Evolutionary conservation across 2,888 invertebrate species (phyloP), one percentile per base, ranked within the genome.

Genomic region (Sminthurinus aureus): DNA sequence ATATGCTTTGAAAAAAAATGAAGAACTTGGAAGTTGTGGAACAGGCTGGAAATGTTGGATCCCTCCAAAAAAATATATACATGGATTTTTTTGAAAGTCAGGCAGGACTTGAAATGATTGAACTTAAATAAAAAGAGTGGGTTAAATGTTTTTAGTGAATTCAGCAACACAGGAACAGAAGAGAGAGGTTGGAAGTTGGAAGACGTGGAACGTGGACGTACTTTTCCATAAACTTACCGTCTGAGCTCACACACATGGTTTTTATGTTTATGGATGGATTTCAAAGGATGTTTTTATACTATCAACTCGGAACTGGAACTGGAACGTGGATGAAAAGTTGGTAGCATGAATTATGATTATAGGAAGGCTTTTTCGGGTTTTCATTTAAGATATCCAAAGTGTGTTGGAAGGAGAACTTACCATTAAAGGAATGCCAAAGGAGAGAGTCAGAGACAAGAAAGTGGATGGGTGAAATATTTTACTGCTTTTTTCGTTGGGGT

Each of bases 171-270:
- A 69, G 6, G 67, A 69, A 11, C 2, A 9, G 9, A 0, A 18
- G n/a, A 69, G n/a, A 64, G 9, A 64, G 64, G 9, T 2, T 4
- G 64, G 9, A n/a, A 64, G 64, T 4, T 2, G 9, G 64, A 18
- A 9, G 9, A 13, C 1, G 13, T 11, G 67, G 13, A 69, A 58
- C 18, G 58, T 58, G 58, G n/a, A n/a, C n/a, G 20, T 69, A 69
- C 22, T 22, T 69, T 69, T 69, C 67, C 22, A 69, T 69, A 20
- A 69, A 69, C 67, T 69, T 69, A 69, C 67, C 67, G n/a, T n/a
- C 0, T 69, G 18, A 15, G 18, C 9, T 2, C 58, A 58, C 58
- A 58, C 58, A 58, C 67, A 15, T 69, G 67, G 67, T 11, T n/a
- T 69, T 69, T 69, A 20, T 20, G n/a, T 20, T 69, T 69, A 69